Conservation (phyloP, 2,797 vertebrate species). For the Poeciliopsis presidionis region DNA sequence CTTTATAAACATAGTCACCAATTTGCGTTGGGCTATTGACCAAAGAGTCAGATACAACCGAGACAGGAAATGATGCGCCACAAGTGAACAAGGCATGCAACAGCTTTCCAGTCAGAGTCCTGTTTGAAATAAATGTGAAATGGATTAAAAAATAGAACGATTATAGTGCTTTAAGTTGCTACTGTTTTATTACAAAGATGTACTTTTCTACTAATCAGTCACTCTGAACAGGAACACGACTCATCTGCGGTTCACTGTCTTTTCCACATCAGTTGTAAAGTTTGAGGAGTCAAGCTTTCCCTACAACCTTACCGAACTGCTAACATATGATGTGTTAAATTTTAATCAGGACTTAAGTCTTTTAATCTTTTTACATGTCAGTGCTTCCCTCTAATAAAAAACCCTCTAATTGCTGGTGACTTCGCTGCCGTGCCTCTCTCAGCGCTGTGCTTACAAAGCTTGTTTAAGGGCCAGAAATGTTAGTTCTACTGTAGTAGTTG, state of each 20-base stretch:
- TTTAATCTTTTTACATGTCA: slow-evolving; percentile 66
- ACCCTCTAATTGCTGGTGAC: slow-evolving; percentile 67
- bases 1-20: background rate
- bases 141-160: background rate
- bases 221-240: background rate
- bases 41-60: background rate
- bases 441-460: slow-evolving; percentile 60
- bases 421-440: slow-evolving; percentile 41
- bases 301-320: slow-evolving; percentile 25
- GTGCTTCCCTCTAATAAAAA: slow-evolving; percentile 68
- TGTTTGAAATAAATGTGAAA: background rate
- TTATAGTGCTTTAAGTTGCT: background rate
- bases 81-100: background rate
- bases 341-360: slow-evolving; percentile 48
- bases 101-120: background rate
- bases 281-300: slow-evolving; percentile 18
- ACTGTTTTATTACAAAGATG: background rate
- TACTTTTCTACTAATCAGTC: background rate
- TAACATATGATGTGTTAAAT: slow-evolving; percentile 44
- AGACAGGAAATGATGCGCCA: background rate
- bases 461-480: slow-evolving; percentile 64
- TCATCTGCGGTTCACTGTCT: background rate
- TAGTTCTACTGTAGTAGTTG: slow-evolving; percentile 63
- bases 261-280: slow-evolving; percentile 14
- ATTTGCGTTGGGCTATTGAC: background rate